A percentile compares a stretch with the other conserved stretches of the same genome.
Evolutionary conservation across 2,888 invertebrate species (phyloP).

Genomic region (Pterobdella sp.): DNA sequence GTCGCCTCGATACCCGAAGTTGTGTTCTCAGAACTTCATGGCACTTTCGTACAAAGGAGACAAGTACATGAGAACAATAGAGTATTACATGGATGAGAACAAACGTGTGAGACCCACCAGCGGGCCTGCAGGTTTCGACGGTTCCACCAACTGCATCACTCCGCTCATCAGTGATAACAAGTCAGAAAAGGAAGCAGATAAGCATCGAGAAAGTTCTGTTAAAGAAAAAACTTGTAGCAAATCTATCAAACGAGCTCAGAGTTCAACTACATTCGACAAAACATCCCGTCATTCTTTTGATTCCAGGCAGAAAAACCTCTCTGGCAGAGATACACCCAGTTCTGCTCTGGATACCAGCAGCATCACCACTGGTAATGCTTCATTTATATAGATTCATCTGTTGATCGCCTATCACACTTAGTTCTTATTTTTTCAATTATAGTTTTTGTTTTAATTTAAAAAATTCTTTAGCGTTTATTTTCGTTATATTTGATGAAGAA

Average conservation of each 20-base stretch:
- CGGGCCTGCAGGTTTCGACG: slow-evolving; percentile 28
- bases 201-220: neutral
- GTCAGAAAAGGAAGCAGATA: neutral
- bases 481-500: no score
- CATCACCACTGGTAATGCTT: slow-evolving; percentile 30
- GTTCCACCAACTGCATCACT: neutral
- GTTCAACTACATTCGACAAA: slow-evolving; percentile 38
- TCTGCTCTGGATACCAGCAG: slow-evolving; percentile 37
- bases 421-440: neutral
- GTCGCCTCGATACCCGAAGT: neutral
- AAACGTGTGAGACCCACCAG: slow-evolving; percentile 31
- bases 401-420: neutral
- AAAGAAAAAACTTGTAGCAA: neutral
- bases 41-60: slow-evolving; percentile 23
- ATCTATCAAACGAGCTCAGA: slow-evolving; percentile 33
- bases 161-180: slow-evolving; percentile 14
- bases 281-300: neutral
- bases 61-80: slow-evolving; percentile 19
- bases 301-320: slow-evolving; percentile 30
- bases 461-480: no score
- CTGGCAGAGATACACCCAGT: slow-evolving; percentile 34
- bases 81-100: slow-evolving; percentile 3
- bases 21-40: slow-evolving; percentile 6
- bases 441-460: slow-evolving; percentile 1
- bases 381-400: neutral